Evolutionary conservation across 2,888 invertebrate genomes (phyloP), one percentile per base, ranked within the genome.

Genomic region (Aromia moschata): DNA sequence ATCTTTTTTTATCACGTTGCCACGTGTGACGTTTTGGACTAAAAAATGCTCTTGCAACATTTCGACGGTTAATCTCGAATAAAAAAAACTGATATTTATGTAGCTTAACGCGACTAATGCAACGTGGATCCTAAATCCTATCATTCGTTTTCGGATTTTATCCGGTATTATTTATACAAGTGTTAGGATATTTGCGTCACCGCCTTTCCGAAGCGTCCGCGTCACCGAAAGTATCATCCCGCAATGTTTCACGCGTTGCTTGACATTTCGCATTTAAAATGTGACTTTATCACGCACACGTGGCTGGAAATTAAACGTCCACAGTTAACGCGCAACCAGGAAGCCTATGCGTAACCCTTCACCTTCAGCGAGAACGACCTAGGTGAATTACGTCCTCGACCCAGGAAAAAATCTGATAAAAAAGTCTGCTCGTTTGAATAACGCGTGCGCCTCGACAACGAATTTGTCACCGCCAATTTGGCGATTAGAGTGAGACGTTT

Each of bases 161-260:
- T 37, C 17, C 30, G 38, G 25, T 15, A 2, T 16, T 36, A 36
- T 49, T 49, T 49, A 49, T 18, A 38, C 30, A 38, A 49, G 30
- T 15, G 38, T 25, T 15, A n/a, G 15, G 15, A 38, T 49, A 38
- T 38, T 37, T 49, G 36, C 30, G 36, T 47, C 37, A 14, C 12
- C 15, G 18, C 5, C 17, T 40, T 16, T 40, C n/a, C 14, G 16
- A 9, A 25, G 3, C 17, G 18, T 33, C 18, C 36, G 47, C 20
- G 36, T 47, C 20, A 12, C 33, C 16, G 36, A 47, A 33, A 47
- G 45, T 25, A 38, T 53, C 53, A 43, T 53, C 53, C 55, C 49
- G 18, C 44, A 56, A 56, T 47, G 44, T 51, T 37, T 51, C 37
- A 51, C 45, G 25, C 25, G 2, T 31, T 18, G 41, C 15, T 49